A percentile compares a stretch with the other conserved stretches of the same genome.
phyloP scores from a whole-genome alignment of 2,797 vertebrate genomes.

The Pseudopleuronectes americanus region DNA sequence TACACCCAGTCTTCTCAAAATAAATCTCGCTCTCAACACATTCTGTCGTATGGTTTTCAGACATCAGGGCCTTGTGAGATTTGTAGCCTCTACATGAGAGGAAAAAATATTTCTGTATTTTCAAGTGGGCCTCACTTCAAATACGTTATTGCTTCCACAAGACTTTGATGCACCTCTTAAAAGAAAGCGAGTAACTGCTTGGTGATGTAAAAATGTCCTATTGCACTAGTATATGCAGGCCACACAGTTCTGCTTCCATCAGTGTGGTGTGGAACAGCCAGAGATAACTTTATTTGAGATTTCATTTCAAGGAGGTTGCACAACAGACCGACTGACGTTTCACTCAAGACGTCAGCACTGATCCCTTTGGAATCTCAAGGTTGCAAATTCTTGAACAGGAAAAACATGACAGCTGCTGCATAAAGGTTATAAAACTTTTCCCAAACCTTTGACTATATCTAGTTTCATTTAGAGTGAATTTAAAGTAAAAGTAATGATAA shows the following conservation, averaged over 20 bases:
- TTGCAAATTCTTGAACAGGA: neutral
- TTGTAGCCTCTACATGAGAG: no score
- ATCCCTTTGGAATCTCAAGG: neutral
- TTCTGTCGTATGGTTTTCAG: no score
- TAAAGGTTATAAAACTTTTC: constrained; percentile 1
- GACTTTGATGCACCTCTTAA: neutral
- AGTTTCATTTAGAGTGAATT: neutral
- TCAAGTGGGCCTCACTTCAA: no score
- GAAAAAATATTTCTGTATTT: no score
- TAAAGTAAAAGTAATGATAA: neutral
- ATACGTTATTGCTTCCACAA: no score
- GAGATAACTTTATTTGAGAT: neutral
- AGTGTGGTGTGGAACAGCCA: constrained; percentile 12
- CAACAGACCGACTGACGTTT: constrained; percentile 3
- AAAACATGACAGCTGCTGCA: no score
- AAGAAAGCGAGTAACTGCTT: neutral
- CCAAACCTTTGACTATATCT: neutral
- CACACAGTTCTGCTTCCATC: neutral
- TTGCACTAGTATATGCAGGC: neutral
- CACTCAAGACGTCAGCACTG: neutral
- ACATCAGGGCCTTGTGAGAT: no score
- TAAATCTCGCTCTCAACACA: no score
- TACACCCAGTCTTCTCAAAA: no score
- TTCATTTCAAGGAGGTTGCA: neutral
- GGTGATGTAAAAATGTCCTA: neutral